Conservation (phyloP, 2,888 invertebrate species). For the Tillus elongatus region DNA sequence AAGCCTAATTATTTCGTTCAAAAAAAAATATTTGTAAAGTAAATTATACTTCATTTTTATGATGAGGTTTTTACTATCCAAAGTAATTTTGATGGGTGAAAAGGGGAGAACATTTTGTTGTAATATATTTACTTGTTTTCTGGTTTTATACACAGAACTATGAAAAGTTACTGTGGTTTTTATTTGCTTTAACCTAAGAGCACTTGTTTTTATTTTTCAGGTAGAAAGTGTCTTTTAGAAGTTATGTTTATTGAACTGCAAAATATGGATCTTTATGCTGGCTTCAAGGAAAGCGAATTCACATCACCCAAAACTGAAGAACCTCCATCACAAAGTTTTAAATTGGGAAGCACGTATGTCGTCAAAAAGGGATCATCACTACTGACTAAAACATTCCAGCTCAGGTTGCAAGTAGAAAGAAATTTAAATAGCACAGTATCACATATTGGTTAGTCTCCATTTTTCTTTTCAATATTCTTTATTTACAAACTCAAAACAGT, state of each 20-base stretch:
- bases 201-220: too few relatives aligned
- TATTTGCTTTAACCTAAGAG: slow-evolving; percentile 8
- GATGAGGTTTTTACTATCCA: too few relatives aligned
- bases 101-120: too few relatives aligned
- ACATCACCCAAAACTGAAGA: slow-evolving; percentile 22
- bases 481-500: too few relatives aligned
- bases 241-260: slow-evolving; percentile 63
- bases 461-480: slow-evolving; percentile 3
- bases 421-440: slow-evolving; percentile 57
- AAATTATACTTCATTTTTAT: too few relatives aligned
- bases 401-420: slow-evolving; percentile 71
- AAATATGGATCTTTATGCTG: slow-evolving; percentile 70
- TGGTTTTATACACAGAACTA: too few relatives aligned
- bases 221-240: slow-evolving; percentile 57
- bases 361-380: slow-evolving; percentile 56
- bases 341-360: slow-evolving; percentile 46
- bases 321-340: slow-evolving; percentile 21
- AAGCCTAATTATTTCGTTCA: too few relatives aligned
- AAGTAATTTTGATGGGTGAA: too few relatives aligned
- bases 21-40: too few relatives aligned
- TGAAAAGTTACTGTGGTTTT: too few relatives aligned
- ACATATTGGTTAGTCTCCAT: slow-evolving; percentile 30
- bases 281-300: slow-evolving; percentile 36
- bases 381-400: slow-evolving; percentile 72
- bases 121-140: too few relatives aligned